Evolutionary conservation across 2,888 invertebrate species (phyloP).

Genomic region (Schizotus pectinicornis): DNA sequence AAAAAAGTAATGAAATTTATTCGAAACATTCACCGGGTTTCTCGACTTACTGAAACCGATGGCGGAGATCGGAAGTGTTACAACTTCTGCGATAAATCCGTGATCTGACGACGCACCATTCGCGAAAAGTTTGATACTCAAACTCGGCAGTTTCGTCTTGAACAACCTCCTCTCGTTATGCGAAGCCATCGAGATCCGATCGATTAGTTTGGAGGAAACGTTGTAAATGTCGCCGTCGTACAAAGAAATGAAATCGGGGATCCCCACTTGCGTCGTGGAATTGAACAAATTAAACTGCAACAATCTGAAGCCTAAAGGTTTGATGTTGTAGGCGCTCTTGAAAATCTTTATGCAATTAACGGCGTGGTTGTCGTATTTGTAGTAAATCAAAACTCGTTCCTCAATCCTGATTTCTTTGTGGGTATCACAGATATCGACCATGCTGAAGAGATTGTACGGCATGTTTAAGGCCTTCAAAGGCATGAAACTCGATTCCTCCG

Average conservation of each 20-base stretch:
- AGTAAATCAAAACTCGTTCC: slow-evolving; percentile 90
- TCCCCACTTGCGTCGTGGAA: slow-evolving; percentile 79
- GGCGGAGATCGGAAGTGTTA: slow-evolving; percentile 91
- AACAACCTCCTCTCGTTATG: slow-evolving; percentile 77
- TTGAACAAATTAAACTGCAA: slow-evolving; percentile 93
- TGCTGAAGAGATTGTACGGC: slow-evolving; percentile 90
- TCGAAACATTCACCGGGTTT: background rate
- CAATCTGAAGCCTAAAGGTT: slow-evolving; percentile 87
- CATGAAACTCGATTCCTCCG: slow-evolving; percentile 85
- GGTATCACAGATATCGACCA: slow-evolving; percentile 96
- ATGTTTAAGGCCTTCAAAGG: slow-evolving; percentile 82
- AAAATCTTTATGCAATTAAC: slow-evolving; percentile 98
- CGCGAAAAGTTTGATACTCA: slow-evolving; percentile 91
- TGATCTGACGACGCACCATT: slow-evolving; percentile 93
- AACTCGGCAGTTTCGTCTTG: slow-evolving; percentile 75
- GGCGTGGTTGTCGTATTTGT: slow-evolving; percentile 95
- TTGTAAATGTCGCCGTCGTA: slow-evolving; percentile 95
- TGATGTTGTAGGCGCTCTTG: slow-evolving; percentile 81
- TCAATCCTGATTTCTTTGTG: slow-evolving; percentile 89
- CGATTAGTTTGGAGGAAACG: slow-evolving; percentile 74
- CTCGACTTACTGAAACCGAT: slow-evolving; percentile 85
- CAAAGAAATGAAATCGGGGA: slow-evolving; percentile 82
- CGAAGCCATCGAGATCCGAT: slow-evolving; percentile 74
- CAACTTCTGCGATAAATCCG: slow-evolving; percentile 97
- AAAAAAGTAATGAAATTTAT: slow-evolving; percentile 40